phyloP scores from a whole-genome alignment of 1,140 invertebrate genomes.

The Melanaphis sacchari region DNA sequence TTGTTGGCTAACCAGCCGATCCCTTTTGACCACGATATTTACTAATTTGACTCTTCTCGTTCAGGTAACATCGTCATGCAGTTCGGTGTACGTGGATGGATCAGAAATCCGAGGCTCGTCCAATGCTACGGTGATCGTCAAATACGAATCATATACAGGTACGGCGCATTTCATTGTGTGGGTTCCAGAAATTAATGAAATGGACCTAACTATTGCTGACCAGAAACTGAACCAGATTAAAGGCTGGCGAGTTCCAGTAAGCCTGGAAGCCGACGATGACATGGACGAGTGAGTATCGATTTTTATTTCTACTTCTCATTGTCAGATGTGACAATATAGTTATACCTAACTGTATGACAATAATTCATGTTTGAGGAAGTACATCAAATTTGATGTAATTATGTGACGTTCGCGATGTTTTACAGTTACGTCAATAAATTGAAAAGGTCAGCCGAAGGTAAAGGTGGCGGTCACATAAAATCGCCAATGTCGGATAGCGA shows the following conservation, averaged over 20 bases:
- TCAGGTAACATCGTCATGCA: slow-evolving; percentile 94
- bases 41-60: neutral
- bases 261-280: slow-evolving; percentile 37
- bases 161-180: slow-evolving; percentile 90
- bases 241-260: slow-evolving; percentile 77
- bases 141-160: slow-evolving; percentile 91
- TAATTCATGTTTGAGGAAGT: neutral
- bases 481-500: neutral
- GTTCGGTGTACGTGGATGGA: slow-evolving; percentile 95
- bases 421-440: slow-evolving; percentile 40
- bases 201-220: slow-evolving; percentile 89
- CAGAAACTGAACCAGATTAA: slow-evolving; percentile 90
- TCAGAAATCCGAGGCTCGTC: slow-evolving; percentile 93
- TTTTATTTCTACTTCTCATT: neutral
- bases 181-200: slow-evolving; percentile 90
- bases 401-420: neutral
- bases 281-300: slow-evolving; percentile 44
- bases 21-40: neutral
- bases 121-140: slow-evolving; percentile 92
- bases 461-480: slow-evolving; percentile 34
- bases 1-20: neutral
- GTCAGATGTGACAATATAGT: neutral
- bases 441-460: slow-evolving; percentile 44
- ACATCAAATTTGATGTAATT: neutral
- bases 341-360: neutral